Evolutionary conservation across 2,888 invertebrate genomes (phyloP).

Genomic region (Sisyra terminalis): DNA sequence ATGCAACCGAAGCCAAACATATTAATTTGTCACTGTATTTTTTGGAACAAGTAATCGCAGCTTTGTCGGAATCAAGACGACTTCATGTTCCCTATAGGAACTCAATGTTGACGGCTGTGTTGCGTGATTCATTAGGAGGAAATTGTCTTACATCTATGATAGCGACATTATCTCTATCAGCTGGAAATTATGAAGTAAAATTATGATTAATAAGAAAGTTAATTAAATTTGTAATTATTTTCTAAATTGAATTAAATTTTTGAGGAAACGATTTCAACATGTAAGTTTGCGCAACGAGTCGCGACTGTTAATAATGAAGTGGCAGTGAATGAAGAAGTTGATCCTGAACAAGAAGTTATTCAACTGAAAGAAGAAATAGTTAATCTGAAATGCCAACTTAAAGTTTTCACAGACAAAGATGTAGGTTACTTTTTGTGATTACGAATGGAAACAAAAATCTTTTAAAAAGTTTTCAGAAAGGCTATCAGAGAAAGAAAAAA

Average conservation of each 20-base stretch:
- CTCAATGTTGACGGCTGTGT: slow-evolving; percentile 32
- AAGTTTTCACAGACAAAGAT: slow-evolving; percentile 15
- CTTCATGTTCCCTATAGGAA: slow-evolving; percentile 31
- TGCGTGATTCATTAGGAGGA: slow-evolving; percentile 34
- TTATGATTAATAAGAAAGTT: no score
- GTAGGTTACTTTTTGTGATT: slow-evolving; percentile 10
- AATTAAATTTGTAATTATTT: no score
- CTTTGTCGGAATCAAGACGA: slow-evolving; percentile 23
- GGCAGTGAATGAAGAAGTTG: slow-evolving; percentile 25
- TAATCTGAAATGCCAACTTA: slow-evolving; percentile 21
- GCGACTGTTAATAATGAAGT: slow-evolving; percentile 30
- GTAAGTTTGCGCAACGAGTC: slow-evolving; percentile 35
- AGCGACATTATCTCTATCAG: slow-evolving; percentile 26
- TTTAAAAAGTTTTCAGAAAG: slow-evolving; percentile 12
- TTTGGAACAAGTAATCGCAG: slow-evolving; percentile 32
- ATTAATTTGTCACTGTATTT: slow-evolving; percentile 37
- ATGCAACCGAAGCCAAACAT: slow-evolving; percentile 31
- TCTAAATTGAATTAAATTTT: slow-evolving; percentile 2
- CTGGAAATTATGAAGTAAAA: slow-evolving; percentile 20
- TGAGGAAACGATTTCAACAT: slow-evolving; percentile 35
- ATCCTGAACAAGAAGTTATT: slow-evolving; percentile 27
- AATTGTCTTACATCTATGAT: slow-evolving; percentile 36
- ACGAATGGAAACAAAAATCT: neutral
- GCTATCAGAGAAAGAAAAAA: slow-evolving; percentile 15
- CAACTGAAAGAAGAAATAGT: slow-evolving; percentile 26